These are phyloP conservation scores for Tachycineta bicolor DNA, from an alignment of 2,113 vertebrate genomes.

Conservation along the genomic window DNA sequence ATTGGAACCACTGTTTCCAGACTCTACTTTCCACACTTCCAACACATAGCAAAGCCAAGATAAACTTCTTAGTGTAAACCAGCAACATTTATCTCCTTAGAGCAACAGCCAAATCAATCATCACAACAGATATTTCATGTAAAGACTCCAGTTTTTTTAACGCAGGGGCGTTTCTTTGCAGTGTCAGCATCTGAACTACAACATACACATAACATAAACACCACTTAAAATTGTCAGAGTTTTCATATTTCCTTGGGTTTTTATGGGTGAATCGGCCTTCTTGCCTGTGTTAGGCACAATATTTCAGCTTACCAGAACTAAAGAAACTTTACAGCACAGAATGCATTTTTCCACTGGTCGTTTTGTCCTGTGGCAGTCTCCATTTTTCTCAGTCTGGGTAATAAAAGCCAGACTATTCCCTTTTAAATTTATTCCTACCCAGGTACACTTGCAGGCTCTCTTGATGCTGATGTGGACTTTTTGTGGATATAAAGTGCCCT, in stretches of 20 bases:
- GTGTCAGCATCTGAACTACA: background rate
- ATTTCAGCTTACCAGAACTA: background rate
- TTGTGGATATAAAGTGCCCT: background rate
- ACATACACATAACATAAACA: background rate
- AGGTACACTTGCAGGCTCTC: background rate
- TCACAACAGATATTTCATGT: background rate
- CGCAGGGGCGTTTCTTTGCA: background rate
- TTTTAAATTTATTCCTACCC: background rate
- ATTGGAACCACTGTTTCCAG: background rate
- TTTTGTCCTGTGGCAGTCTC: background rate
- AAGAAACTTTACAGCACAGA: background rate
- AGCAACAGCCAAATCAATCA: background rate
- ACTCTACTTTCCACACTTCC: background rate
- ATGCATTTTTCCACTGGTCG: background rate
- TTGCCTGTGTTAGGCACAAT: background rate
- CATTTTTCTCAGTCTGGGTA: background rate
- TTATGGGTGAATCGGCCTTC: background rate
- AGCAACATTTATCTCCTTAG: background rate
- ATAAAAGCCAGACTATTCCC: background rate
- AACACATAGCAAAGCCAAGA: background rate
- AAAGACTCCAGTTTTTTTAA: background rate
- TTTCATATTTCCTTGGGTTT: background rate
- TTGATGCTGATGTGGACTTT: rapidly evolving
- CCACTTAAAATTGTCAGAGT: background rate
- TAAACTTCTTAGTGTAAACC: background rate